Conservation (phyloP, 2,888 invertebrate species). For the Eretmocerus hayati region DNA sequence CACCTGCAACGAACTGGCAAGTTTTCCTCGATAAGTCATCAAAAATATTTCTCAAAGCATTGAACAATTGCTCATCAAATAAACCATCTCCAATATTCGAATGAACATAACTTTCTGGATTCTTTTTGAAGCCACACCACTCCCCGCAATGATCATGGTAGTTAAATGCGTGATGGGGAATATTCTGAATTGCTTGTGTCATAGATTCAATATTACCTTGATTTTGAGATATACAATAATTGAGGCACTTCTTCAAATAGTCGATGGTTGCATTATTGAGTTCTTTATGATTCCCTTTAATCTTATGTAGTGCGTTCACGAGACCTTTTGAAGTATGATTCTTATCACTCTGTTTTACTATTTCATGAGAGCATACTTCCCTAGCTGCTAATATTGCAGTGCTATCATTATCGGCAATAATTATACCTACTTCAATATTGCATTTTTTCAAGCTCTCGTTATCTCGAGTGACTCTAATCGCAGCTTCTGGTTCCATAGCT, state of each 20-base stretch:
- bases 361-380: slow-evolving; percentile 11
- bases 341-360: slow-evolving; percentile 23
- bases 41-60: slow-evolving; percentile 21
- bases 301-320: slow-evolving; percentile 22
- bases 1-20: slow-evolving; percentile 2
- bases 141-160: slow-evolving; percentile 23
- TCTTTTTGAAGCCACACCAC: slow-evolving; percentile 18
- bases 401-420: slow-evolving; percentile 29
- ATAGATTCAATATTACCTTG: slow-evolving; percentile 5
- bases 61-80: slow-evolving; percentile 15
- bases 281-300: slow-evolving; percentile 18
- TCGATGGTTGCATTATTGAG: slow-evolving; percentile 18
- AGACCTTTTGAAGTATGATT: slow-evolving; percentile 26
- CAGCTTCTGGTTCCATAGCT: slow-evolving; percentile 29
- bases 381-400: slow-evolving; percentile 25
- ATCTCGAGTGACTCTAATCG: slow-evolving; percentile 21
- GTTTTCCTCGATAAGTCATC: slow-evolving; percentile 12
- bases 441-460: slow-evolving; percentile 25
- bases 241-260: slow-evolving; percentile 17
- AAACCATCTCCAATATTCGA: slow-evolving; percentile 20
- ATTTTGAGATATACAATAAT: slow-evolving; percentile 12
- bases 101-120: background rate
- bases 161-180: slow-evolving; percentile 23
- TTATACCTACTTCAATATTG: slow-evolving; percentile 21
- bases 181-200: slow-evolving; percentile 17